Percentiles rank a stretch among this genome's conserved stretches.
Conservation (phyloP, 2,888 invertebrate genomes). For the Terebella lapidaria region DNA sequence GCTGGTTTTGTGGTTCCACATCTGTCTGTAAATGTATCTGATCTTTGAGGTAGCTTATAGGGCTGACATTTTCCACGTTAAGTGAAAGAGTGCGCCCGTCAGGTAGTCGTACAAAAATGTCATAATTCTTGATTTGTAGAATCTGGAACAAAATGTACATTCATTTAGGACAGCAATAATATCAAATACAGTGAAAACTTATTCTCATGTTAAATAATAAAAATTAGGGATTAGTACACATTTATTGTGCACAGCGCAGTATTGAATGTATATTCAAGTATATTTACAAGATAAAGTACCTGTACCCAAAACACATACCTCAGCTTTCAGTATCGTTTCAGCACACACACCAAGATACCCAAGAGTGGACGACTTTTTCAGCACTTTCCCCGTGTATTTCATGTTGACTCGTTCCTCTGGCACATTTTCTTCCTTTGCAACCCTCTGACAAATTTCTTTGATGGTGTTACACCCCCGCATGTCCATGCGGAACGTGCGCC, state of each 20-base stretch:
- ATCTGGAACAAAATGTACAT: no score
- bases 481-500: not conserved
- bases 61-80: slow-evolving; percentile 5
- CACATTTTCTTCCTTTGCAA: slow-evolving; percentile 24
- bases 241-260: no score
- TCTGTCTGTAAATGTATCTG: not conserved
- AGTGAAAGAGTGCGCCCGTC: not conserved
- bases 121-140: slow-evolving; percentile 1
- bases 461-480: not conserved
- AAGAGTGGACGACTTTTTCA: slow-evolving; percentile 31
- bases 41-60: not conserved
- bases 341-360: slow-evolving; percentile 35
- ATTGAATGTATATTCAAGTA: no score
- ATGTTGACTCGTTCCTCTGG: slow-evolving; percentile 27
- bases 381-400: slow-evolving; percentile 42
- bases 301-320: slow-evolving; percentile 32
- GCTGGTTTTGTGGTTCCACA: not conserved
- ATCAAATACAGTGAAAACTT: no score
- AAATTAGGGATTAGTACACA: no score
- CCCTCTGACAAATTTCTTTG: not conserved
- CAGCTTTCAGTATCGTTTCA: slow-evolving; percentile 42
- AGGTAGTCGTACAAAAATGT: slow-evolving; percentile 3
- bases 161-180: no score
- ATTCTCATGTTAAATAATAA: no score
- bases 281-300: no score